phyloP scores from a whole-genome alignment of 2,797 vertebrate genomes.

The Acanthopagrus latus region DNA sequence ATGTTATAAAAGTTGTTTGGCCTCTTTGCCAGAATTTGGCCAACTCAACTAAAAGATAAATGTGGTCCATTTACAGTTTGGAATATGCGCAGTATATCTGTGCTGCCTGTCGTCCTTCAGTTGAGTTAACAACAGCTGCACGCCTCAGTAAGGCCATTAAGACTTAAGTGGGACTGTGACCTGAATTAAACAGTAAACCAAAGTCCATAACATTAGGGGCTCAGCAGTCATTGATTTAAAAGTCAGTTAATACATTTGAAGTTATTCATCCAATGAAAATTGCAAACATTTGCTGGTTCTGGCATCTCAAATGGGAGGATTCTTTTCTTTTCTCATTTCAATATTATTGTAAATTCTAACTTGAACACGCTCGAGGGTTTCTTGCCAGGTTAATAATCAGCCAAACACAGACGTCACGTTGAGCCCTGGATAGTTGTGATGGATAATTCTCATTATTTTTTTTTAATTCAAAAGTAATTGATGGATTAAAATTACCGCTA shows the following conservation, averaged over 20 bases:
- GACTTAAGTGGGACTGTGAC: not conserved
- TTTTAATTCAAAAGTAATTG: too few species aligned
- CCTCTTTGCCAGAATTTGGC: not conserved
- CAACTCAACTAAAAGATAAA: not conserved
- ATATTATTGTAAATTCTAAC: too few species aligned
- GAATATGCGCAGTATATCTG: not conserved
- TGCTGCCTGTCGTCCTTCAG: not conserved
- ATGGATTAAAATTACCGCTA: not conserved
- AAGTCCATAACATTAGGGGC: not conserved
- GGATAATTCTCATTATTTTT: too few species aligned
- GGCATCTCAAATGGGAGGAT: not conserved
- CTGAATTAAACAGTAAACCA: not conserved
- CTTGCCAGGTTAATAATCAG: too few species aligned
- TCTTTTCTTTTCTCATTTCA: not conserved
- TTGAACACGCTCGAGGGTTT: too few species aligned
- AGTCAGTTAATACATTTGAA: not conserved
- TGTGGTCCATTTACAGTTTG: not conserved
- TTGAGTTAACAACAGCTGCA: not conserved
- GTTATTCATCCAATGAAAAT: not conserved
- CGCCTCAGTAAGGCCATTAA: not conserved
- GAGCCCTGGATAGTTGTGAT: too few species aligned
- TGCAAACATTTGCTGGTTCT: not conserved
- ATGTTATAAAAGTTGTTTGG: conserved; percentile 18
- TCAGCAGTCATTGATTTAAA: not conserved
- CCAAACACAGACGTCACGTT: too few species aligned